Evolutionary conservation across 1,140 invertebrate species (phyloP), one percentile per base, ranked within the genome.

Genomic region (Nephotettix cincticeps): DNA sequence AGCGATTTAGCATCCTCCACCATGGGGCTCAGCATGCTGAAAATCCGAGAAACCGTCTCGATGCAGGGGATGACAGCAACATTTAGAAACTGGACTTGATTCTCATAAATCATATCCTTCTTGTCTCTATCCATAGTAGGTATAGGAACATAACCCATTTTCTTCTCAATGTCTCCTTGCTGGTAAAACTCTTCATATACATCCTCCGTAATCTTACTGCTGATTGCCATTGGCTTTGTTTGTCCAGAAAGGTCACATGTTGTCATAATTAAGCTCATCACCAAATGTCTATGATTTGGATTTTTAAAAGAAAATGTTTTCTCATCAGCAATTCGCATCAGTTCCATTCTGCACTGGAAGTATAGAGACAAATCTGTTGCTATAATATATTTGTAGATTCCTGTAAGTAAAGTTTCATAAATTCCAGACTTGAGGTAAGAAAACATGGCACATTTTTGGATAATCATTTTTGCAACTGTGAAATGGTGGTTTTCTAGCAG

Each of bases 241-340:
- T 80, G 81, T 2, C 82, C 84, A 0, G 85, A 85, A 47, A 87
- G 75, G 76, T 87, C 86, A 68, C 83, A 83, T 2, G 81, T 81
- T 3, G 85, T 86, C 86, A 87, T 87, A 70, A 86, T 78, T 9
- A 86, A 83, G 3, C 83, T 81, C 80, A 85, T 86, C 17, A 85
- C 74, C 51, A 85, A 76, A 28, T 23, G 13, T 29, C 56, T 14
- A 29, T 61, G 56, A 11, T n/a, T 29, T 2, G 23, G 21, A 61
- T 61, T 27, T 29, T 61, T 61, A n/a, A 61, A 61, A 11, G 56
- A 6, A 25, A 61, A 61, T 29, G 25, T 9, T 29, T 28, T 25
- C 56, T 61, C 56, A 29, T 61, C 56, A 29, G 56, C 56, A 6
- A 61, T 28, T 29, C 56, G 25, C 23, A 67, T 19, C n/a, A 61